A percentile compares a stretch with the other conserved stretches of the same genome.
phyloP scores from a whole-genome alignment of 2,888 invertebrate species.

The Caenorhabditis macrosperma region DNA sequence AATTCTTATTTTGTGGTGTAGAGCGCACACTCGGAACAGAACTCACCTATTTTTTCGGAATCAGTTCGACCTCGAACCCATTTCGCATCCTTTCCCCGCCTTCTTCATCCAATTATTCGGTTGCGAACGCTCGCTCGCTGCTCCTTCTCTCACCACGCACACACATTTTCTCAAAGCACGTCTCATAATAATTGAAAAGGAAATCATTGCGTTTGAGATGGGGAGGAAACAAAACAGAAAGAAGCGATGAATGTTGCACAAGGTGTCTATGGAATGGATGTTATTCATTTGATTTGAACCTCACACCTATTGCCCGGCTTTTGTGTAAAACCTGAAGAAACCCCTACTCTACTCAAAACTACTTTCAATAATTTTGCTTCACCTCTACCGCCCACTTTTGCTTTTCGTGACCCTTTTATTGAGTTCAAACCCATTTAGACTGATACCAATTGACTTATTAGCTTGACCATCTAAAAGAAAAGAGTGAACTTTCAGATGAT shows the following conservation, averaged over 20 bases:
- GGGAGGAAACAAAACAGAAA: neutral
- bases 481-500: neutral
- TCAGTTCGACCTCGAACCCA: neutral
- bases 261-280: slow-evolving; percentile 57
- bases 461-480: too few relatives aligned
- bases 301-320: slow-evolving; percentile 53
- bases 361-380: slow-evolving; percentile 36
- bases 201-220: neutral
- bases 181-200: slow-evolving; percentile 32
- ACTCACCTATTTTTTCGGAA: neutral
- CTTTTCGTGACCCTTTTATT: slow-evolving; percentile 38
- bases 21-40: too few relatives aligned
- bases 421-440: neutral
- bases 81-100: slow-evolving; percentile 9
- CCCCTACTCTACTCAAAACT: too few relatives aligned
- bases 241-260: slow-evolving; percentile 51
- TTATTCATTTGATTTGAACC: slow-evolving; percentile 56
- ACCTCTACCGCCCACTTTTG: slow-evolving; percentile 27
- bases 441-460: neutral
- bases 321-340: slow-evolving; percentile 14
- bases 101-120: slow-evolving; percentile 35
- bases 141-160: slow-evolving; percentile 36
- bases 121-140: slow-evolving; percentile 52
- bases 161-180: slow-evolving; percentile 41
- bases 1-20: neutral